Evolutionary conservation across 2,113 vertebrate species (phyloP), one percentile per base, ranked within the genome.

Genomic region (Passer montanus): DNA sequence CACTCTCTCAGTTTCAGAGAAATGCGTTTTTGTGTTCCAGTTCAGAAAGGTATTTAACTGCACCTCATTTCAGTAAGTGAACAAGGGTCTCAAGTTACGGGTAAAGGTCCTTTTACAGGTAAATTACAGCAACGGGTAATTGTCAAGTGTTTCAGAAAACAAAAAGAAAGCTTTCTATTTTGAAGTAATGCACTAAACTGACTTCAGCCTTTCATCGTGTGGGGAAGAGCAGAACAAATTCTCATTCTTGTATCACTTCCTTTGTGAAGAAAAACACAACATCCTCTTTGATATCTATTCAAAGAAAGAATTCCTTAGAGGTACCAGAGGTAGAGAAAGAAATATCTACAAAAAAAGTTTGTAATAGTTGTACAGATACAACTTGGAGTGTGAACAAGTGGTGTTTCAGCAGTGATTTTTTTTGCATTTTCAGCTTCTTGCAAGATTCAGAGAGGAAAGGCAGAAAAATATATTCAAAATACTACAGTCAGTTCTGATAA

Each of bases 111-210:
- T 93, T 95, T 92, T 84, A 87, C 93, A 94, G 83, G 84, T 56
- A 86, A 94, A 92, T 93, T 94, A 84, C 93, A 95, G 83, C 47
- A 86, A 84, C 80, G 90, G 27, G 44, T 56, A 96, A 94, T 84
- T 91, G 47, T 72, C 75, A 97, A 94, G 87, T 74, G 56, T 80
- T 94, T 88, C 67, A 84, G 64, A 80, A 30, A 83, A 59, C 75
- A 91, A 92, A 83, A 85, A 69, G 79, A 83, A 90, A 92, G 75
- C 47, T 96, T 88, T 95, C 64, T 77, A 11, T 84, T 95, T 84
- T 69, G 74, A 90, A 92, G 64, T 78, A 91, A 67, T 63, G 53
- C 9, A 7, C 47, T 86, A 80, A 85, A 43, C 59, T 78, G 81
- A 85, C 50, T 87, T 89, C 70, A 77, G 59, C 35, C 77, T 95